A percentile compares a stretch with the other conserved stretches of the same genome.
These are phyloP conservation scores for Calliphora vomitoria DNA, from an alignment of 2,888 invertebrate genomes.

Conservation along the genomic window DNA sequence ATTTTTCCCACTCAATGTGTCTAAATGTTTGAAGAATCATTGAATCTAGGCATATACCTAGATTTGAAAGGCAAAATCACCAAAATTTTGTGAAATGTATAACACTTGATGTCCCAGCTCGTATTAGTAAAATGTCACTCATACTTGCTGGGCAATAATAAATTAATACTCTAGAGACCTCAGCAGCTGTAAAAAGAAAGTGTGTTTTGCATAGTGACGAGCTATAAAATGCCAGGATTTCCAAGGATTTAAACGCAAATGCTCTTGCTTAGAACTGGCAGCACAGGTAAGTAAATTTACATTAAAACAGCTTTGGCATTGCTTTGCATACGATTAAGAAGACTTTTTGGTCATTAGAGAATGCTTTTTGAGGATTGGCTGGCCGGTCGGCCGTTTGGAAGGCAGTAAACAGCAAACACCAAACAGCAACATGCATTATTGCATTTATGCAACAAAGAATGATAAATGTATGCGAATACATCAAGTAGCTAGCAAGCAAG, in stretches of 20 bases:
- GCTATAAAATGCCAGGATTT: constrained; percentile 31
- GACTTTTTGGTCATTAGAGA: constrained; percentile 68
- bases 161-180: constrained; percentile 63
- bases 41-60: background rate
- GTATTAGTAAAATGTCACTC: constrained; percentile 57
- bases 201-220: background rate
- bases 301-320: constrained; percentile 40
- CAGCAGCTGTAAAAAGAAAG: background rate
- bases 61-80: constrained; percentile 5
- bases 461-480: constrained; percentile 42
- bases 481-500: background rate
- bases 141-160: constrained; percentile 37
- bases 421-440: constrained; percentile 23
- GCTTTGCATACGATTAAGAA: constrained; percentile 63
- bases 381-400: constrained; percentile 16
- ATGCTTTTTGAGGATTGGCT: constrained; percentile 49
- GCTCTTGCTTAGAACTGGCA: background rate
- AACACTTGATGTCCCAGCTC: constrained; percentile 12
- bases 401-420: background rate
- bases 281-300: constrained; percentile 31
- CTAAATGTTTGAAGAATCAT: background rate
- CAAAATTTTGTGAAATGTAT: constrained; percentile 29
- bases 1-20: background rate
- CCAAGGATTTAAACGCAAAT: constrained; percentile 34
- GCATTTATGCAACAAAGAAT: constrained; percentile 64